Percentiles rank a stretch among this genome's conserved stretches.
These are phyloP conservation scores for Drosophila meridionalis DNA, from an alignment of 2,888 invertebrate species.

Conservation along the genomic window DNA sequence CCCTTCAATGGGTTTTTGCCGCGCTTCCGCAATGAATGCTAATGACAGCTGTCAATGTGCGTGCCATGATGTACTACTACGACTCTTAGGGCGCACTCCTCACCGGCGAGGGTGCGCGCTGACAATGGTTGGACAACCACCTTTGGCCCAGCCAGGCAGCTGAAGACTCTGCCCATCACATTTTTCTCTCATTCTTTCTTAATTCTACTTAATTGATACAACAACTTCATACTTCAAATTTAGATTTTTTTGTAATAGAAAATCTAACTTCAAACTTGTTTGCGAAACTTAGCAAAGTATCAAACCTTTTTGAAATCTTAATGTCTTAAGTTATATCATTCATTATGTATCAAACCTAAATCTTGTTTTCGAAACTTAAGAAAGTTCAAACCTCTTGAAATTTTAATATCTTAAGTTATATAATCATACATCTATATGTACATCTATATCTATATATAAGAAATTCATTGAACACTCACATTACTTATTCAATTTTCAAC, in stretches of 20 bases:
- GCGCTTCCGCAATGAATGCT: slow-evolving; percentile 79
- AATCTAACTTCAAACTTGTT: background rate
- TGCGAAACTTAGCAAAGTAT: background rate
- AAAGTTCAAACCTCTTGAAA: too few relatives aligned
- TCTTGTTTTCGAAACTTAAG: background rate
- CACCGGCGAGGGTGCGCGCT: slow-evolving; percentile 36
- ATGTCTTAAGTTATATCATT: too few relatives aligned
- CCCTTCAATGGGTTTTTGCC: slow-evolving; percentile 61
- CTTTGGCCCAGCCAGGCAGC: slow-evolving; percentile 18
- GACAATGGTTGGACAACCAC: slow-evolving; percentile 38
- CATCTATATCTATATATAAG: background rate
- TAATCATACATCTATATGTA: too few relatives aligned
- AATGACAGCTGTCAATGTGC: slow-evolving; percentile 81
- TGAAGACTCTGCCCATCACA: slow-evolving; percentile 6
- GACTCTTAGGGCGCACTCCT: slow-evolving; percentile 44
- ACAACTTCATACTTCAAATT: background rate
- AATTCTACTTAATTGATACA: background rate
- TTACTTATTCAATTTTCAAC: background rate
- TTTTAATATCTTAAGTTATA: too few relatives aligned
- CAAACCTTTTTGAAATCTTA: too few relatives aligned
- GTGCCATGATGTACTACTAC: slow-evolving; percentile 77
- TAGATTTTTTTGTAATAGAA: too few relatives aligned
- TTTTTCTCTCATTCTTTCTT: background rate
- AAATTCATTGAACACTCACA: background rate
- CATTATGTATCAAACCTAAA: background rate